These are phyloP conservation scores for Brachyopa scutellaris DNA, from an alignment of 2,888 invertebrate species.

Conservation along the genomic window DNA sequence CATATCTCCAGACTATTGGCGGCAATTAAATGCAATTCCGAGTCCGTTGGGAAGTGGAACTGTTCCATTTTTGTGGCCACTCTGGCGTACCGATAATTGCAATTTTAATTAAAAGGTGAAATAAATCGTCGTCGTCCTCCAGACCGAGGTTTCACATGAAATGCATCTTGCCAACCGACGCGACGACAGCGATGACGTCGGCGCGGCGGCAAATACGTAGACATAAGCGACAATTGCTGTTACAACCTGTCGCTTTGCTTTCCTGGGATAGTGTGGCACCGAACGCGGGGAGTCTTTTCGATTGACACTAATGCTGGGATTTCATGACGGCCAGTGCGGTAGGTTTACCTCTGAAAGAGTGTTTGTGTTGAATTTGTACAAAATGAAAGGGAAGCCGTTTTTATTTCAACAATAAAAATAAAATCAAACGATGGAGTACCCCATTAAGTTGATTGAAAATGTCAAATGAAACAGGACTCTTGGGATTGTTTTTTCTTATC, in stretches of 20 bases:
- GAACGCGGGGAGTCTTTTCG: conserved; percentile 3
- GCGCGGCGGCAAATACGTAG: conserved; percentile 17
- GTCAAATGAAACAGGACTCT: conserved; percentile 3
- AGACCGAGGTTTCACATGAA: conserved; percentile 8
- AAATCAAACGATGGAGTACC: not conserved
- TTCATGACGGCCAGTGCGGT: not conserved
- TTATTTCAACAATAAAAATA: not conserved
- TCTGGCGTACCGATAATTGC: conserved; percentile 64
- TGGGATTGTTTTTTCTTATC: not conserved
- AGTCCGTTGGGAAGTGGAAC: conserved; percentile 29
- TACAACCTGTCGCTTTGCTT: conserved; percentile 61
- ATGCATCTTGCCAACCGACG: conserved; percentile 28
- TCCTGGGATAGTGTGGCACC: conserved; percentile 28
- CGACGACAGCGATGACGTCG: conserved; percentile 2
- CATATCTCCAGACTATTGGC: conserved; percentile 60
- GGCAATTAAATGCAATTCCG: conserved; percentile 60
- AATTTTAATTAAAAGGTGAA: conserved; percentile 69
- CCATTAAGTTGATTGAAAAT: conserved; percentile 19
- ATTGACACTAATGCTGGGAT: conserved; percentile 45
- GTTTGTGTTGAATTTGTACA: not conserved
- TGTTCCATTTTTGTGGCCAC: conserved; percentile 61
- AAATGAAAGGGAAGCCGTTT: conserved; percentile 30
- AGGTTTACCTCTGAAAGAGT: not conserved
- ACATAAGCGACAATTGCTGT: conserved; percentile 47
- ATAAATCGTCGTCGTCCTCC: conserved; percentile 49